Percentiles rank a stretch among this genome's conserved stretches.
These are phyloP conservation scores for Amazona vittata DNA, from an alignment of 2,113 vertebrate genomes.

Conservation along the genomic window DNA sequence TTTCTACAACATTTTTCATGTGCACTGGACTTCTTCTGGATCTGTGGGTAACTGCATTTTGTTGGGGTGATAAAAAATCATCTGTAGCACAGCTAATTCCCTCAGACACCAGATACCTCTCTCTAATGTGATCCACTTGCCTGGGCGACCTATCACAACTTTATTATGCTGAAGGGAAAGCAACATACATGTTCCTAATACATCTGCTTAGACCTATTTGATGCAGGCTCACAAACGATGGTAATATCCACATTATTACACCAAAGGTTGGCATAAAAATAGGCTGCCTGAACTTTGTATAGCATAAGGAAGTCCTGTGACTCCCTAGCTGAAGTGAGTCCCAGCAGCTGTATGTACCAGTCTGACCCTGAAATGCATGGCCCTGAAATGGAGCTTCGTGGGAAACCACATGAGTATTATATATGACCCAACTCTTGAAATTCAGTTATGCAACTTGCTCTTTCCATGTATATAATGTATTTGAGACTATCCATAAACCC, in stretches of 20 bases:
- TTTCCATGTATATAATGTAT: not conserved
- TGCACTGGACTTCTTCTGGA: not conserved
- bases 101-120: not conserved
- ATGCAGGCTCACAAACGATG: not conserved
- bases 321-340: not conserved
- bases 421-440: rapidly evolving
- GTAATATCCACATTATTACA: not conserved
- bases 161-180: not conserved
- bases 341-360: not conserved
- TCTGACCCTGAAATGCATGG: not conserved
- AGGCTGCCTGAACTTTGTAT: not conserved
- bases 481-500: not conserved
- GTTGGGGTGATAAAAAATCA: not conserved
- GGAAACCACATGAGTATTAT: not conserved
- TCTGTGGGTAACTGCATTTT: not conserved
- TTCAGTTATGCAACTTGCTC: not conserved
- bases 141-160: not conserved
- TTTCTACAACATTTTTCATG: not conserved
- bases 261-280: not conserved
- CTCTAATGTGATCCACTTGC: not conserved
- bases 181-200: not conserved
- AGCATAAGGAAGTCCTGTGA: not conserved
- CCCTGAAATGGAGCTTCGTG: not conserved
- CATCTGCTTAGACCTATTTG: not conserved
- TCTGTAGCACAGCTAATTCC: not conserved